phyloP scores from a whole-genome alignment of 2,113 vertebrate genomes.

The Prionailurus bengalensis region DNA sequence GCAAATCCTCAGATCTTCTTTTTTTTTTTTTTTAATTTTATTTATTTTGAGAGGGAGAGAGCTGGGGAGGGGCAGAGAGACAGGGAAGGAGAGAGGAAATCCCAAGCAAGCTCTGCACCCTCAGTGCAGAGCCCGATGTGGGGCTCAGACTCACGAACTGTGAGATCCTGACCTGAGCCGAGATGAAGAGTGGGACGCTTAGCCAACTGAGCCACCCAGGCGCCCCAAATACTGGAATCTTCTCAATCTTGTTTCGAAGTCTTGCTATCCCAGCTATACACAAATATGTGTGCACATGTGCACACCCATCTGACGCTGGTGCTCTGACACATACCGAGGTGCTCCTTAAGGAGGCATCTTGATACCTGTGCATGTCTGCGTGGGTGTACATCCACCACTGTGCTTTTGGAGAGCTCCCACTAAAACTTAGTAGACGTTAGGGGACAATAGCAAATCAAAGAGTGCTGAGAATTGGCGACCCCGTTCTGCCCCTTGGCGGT shows the following conservation, averaged over 20 bases:
- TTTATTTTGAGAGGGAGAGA: too few species aligned
- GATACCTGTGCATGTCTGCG: neutral
- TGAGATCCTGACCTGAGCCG: too few species aligned
- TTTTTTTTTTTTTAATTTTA: too few species aligned
- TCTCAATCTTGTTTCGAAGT: neutral
- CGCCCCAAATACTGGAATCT: neutral
- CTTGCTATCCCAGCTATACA: neutral
- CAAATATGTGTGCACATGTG: neutral
- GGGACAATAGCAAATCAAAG: neutral
- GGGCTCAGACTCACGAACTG: too few species aligned
- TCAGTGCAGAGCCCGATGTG: too few species aligned
- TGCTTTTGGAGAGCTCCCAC: neutral
- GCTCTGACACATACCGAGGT: neutral
- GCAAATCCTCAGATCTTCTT: neutral
- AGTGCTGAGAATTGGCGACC: neutral
- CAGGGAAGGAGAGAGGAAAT: too few species aligned
- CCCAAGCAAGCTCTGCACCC: too few species aligned
- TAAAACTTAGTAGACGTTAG: neutral
- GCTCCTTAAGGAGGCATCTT: neutral
- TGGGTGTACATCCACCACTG: neutral
- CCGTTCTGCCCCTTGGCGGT: neutral
- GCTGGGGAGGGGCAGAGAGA: too few species aligned
- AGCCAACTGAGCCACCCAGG: too few species aligned
- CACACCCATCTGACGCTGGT: neutral
- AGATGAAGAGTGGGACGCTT: too few species aligned